Evolutionary conservation across 1,140 invertebrate species (phyloP).

Genomic region (Pachypeltis micranthus): DNA sequence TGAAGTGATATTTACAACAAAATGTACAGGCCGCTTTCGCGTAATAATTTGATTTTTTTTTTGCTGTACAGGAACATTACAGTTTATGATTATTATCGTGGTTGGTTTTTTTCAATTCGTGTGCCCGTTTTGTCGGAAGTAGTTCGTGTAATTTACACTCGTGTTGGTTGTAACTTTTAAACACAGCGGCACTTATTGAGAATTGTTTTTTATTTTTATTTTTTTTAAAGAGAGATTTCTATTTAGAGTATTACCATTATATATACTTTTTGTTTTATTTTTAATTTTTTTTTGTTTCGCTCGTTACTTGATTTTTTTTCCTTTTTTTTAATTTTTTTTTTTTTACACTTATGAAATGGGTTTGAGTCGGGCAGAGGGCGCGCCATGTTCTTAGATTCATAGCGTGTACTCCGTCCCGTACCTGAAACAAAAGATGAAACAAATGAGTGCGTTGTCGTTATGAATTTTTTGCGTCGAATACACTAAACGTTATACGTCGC

Average conservation of each 20-base stretch:
- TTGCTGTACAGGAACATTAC: constrained; percentile 28
- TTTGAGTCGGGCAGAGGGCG: constrained; percentile 6
- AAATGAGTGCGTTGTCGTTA: too few species aligned
- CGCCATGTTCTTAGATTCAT: constrained; percentile 5
- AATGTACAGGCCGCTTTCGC: constrained; percentile 20
- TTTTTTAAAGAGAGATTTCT: constrained; percentile 24
- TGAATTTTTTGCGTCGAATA: too few species aligned
- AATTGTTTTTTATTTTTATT: too few species aligned
- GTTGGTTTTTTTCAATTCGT: constrained; percentile 22
- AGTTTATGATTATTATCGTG: constrained; percentile 23
- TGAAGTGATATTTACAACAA: constrained; percentile 23
- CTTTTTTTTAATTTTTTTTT: constrained; percentile 17
- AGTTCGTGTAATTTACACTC: too few species aligned
- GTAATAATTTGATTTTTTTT: constrained; percentile 25
- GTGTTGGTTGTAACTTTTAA: too few species aligned
- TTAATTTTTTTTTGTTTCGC: too few species aligned
- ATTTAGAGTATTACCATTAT: constrained; percentile 23
- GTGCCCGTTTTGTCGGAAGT: too few species aligned
- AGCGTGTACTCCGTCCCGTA: constrained; percentile 13
- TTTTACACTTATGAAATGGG: too few species aligned
- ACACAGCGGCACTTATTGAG: constrained; percentile 29
- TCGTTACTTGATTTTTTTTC: too few species aligned
- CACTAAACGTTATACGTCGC: too few species aligned
- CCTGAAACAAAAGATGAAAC: constrained; percentile 15
- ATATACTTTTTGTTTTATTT: constrained; percentile 15